phyloP scores from a whole-genome alignment of 1,140 invertebrate genomes.

The Drosophila repleta region DNA sequence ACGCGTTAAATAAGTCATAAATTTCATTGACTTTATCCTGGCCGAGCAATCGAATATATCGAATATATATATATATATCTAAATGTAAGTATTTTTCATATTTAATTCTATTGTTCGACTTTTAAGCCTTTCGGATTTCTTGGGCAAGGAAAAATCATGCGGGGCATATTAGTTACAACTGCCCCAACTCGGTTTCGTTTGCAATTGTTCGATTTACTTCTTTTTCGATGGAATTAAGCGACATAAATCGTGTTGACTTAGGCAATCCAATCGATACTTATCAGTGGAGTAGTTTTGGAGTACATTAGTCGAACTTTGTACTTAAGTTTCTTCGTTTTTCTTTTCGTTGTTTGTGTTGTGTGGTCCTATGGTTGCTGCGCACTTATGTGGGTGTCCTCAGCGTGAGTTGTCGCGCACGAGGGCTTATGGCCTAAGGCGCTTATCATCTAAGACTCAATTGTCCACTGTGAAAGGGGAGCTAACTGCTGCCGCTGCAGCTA shows the following conservation, averaged over 20 bases:
- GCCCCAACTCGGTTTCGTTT: background rate
- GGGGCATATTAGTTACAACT: constrained; percentile 52
- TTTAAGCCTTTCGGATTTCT: constrained; percentile 57
- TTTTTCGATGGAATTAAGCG: constrained; percentile 61
- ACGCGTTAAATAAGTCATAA: constrained; percentile 76
- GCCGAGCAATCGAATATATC: constrained; percentile 12
- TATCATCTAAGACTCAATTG: too few species aligned
- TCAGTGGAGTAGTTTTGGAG: constrained; percentile 25
- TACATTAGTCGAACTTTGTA: background rate
- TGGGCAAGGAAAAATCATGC: constrained; percentile 53
- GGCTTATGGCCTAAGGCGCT: too few species aligned
- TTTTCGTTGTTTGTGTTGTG: constrained; percentile 7
- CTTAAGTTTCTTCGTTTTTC: background rate
- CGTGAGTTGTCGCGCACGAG: too few species aligned
- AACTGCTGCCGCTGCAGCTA: too few species aligned
- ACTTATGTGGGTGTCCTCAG: constrained; percentile 9
- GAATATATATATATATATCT: constrained; percentile 19
- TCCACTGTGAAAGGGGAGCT: too few species aligned
- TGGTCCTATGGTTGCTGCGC: constrained; percentile 13
- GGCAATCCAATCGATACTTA: constrained; percentile 52
- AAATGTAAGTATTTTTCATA: constrained; percentile 64
- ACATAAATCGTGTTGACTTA: constrained; percentile 66
- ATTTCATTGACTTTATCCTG: constrained; percentile 79
- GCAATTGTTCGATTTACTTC: constrained; percentile 38
- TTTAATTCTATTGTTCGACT: constrained; percentile 67